A percentile compares a stretch with the other conserved stretches of the same genome.
Conservation (phyloP, 2,113 vertebrate species). For the Zapus hudsonius region DNA sequence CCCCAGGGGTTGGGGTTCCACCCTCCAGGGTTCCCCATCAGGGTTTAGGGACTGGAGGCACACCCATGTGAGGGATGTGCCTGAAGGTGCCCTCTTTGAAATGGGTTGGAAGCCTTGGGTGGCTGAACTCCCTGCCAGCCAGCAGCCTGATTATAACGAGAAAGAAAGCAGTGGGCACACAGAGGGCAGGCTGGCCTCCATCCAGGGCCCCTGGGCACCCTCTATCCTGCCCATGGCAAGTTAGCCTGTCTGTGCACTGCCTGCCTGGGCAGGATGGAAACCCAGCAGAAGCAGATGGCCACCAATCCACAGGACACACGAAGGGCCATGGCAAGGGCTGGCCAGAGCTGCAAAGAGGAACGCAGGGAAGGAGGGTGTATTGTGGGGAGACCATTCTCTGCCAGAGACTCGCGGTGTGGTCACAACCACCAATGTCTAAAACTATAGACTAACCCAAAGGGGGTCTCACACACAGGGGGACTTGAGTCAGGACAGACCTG, state of each 20-base stretch:
- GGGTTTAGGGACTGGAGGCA: not conserved
- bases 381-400: not conserved
- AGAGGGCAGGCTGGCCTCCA: not conserved
- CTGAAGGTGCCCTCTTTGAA: not conserved
- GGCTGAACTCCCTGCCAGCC: not conserved
- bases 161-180: not conserved
- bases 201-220: not conserved
- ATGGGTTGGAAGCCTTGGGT: too few species aligned
- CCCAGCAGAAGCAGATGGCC: not conserved
- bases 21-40: not conserved
- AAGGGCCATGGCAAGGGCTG: too few species aligned
- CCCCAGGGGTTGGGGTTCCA: not conserved
- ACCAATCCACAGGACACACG: not conserved
- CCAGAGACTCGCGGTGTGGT: not conserved
- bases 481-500: not conserved
- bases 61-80: not conserved
- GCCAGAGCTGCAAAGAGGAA: not conserved
- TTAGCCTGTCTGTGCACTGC: not conserved
- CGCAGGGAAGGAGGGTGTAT: not conserved
- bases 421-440: not conserved
- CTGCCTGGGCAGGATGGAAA: not conserved
- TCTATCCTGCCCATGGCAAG: too few species aligned
- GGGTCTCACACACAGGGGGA: not conserved
- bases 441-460: not conserved
- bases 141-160: not conserved